phyloP scores from a whole-genome alignment of 2,113 vertebrate species.

The Columbina picui region DNA sequence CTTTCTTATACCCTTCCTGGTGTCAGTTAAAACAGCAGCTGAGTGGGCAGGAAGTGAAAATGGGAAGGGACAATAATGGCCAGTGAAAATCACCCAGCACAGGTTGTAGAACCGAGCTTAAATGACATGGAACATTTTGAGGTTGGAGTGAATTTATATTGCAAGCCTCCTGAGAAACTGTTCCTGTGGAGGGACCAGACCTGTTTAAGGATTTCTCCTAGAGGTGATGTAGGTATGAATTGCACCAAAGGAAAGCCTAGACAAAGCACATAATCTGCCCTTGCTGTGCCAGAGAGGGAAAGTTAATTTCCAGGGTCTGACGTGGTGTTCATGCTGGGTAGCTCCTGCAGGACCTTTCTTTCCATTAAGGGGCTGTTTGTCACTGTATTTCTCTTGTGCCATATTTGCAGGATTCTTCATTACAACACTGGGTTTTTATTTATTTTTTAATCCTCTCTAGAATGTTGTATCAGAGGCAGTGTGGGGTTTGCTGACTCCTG shows the following conservation, averaged over 20 bases:
- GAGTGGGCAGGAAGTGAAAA: neutral
- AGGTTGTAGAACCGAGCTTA: neutral
- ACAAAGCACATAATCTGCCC: neutral
- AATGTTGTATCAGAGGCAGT: neutral
- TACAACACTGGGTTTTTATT: neutral
- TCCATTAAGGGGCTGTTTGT: neutral
- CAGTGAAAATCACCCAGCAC: neutral
- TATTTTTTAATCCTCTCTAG: neutral
- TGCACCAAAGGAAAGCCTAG: neutral
- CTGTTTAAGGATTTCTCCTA: neutral
- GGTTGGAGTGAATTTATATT: neutral
- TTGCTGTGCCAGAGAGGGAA: neutral
- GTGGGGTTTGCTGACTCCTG: neutral
- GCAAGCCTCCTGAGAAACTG: neutral
- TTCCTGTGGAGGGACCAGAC: neutral
- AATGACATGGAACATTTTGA: neutral
- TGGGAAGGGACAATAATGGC: neutral
- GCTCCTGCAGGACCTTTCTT: neutral
- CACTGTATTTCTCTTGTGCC: neutral
- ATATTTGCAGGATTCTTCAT: neutral
- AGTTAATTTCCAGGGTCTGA: neutral
- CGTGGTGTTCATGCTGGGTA: neutral
- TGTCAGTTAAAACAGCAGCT: neutral
- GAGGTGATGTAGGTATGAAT: neutral
- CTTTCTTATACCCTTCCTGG: neutral